Evolutionary conservation across 2,888 invertebrate genomes (phyloP).

Genomic region (Nomada flava): DNA sequence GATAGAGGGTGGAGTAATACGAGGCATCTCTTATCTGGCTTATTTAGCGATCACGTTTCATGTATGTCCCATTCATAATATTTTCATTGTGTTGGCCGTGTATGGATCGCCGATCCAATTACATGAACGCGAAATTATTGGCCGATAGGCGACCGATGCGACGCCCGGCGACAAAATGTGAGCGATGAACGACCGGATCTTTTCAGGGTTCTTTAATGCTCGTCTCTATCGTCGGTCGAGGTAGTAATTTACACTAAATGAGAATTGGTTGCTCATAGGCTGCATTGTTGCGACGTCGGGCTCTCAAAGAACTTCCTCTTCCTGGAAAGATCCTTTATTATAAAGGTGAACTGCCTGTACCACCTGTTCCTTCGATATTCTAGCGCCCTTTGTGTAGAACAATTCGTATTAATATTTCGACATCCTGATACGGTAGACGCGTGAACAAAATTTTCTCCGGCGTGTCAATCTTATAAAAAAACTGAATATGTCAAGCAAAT

Average conservation of each 20-base stretch:
- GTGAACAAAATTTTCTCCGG: no score
- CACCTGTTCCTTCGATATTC: neutral
- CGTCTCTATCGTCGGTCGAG: neutral
- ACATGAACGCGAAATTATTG: conserved; percentile 38
- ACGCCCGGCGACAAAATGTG: neutral
- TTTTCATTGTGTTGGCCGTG: conserved; percentile 50
- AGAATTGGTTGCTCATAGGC: neutral
- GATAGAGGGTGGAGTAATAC: conserved; percentile 60
- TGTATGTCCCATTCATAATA: conserved; percentile 66
- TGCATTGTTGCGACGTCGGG: conserved; percentile 10
- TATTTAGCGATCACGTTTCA: conserved; percentile 68
- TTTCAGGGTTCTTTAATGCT: neutral
- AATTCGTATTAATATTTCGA: no score
- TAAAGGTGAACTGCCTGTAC: neutral
- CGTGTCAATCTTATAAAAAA: no score
- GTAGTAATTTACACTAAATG: neutral
- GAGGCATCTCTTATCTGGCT: conserved; percentile 59
- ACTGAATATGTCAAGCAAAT: no score
- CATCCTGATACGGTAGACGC: no score
- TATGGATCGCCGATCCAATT: conserved; percentile 52
- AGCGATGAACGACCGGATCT: conserved; percentile 12
- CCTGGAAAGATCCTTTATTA: neutral
- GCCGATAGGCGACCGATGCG: conserved; percentile 9
- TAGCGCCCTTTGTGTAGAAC: no score
- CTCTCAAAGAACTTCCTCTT: conserved; percentile 19